phyloP scores from a whole-genome alignment of 2,888 invertebrate genomes.

The Drosophila suboccidentalis region DNA sequence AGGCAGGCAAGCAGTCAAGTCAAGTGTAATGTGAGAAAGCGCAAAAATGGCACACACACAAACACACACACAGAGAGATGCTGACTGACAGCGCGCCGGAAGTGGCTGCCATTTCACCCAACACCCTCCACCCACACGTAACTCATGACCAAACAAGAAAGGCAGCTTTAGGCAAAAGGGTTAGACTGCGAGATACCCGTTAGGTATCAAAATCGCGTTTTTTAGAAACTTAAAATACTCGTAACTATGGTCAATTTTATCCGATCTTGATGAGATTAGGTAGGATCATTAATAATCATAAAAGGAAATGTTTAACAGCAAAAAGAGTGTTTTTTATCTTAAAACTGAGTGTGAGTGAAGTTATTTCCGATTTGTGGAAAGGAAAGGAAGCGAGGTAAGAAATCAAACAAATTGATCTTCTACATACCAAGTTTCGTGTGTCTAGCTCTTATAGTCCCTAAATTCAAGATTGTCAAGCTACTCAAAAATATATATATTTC shows the following conservation, averaged over 20 bases:
- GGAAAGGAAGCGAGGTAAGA: too few species aligned
- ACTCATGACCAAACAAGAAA: not conserved
- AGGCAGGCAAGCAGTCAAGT: constrained; percentile 53
- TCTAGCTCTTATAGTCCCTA: too few species aligned
- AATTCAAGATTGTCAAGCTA: too few species aligned
- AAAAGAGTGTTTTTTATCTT: too few species aligned
- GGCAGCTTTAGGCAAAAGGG: not conserved
- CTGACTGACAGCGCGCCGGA: constrained; percentile 72
- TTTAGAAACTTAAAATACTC: not conserved
- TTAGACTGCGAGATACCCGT: not conserved
- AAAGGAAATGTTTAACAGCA: not conserved
- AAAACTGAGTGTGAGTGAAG: too few species aligned
- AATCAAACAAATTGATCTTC: too few species aligned
- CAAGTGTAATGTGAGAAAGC: constrained; percentile 76
- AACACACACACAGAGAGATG: constrained; percentile 36
- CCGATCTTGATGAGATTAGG: not conserved
- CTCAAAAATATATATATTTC: too few species aligned
- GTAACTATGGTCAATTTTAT: too few species aligned
- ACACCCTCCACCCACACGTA: not conserved
- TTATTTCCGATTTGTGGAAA: too few species aligned
- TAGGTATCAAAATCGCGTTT: not conserved
- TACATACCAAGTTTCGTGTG: too few species aligned
- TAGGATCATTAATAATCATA: not conserved
- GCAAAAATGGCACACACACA: constrained; percentile 63
- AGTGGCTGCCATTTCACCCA: constrained; percentile 66